Base-by-base conservation (phyloP, 2,888 invertebrate species). In the Ctenicera cuprea region DNA sequence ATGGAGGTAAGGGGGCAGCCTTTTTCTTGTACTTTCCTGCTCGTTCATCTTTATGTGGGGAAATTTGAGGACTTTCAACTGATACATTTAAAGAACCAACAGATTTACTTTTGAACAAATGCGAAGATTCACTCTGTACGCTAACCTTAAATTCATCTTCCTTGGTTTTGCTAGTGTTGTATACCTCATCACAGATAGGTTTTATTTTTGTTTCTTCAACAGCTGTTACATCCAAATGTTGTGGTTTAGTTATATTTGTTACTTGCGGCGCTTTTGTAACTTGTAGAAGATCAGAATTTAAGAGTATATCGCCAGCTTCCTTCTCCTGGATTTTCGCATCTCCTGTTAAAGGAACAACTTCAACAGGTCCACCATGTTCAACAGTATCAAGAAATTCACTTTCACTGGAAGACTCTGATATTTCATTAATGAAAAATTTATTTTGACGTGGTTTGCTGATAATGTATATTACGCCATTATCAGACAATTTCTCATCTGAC, bases 1-100 rank as follows among this genome's bases (percentile, higher is more conserved):
- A 69, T 26, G 89, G 89, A 9, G 85, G 88, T 74, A 82, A 85
- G 0, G 90, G 90, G 0, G 90, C 90, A 20, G 86, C 85, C 76
- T 86, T 88, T 81, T 90, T 90, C 71, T 89, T 83, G 77, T 90
- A 90, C 79, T 86, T 88, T 8, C 90, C 90, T 0, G 88, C 88
- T 41, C 89, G 84, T 57, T 71, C 77, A 7, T 80, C 79, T 61
- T 33, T 20, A 26, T 38, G 45, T 48, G n/a, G 14, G 26, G 45
- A 45, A 14, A 9, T 67, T 14, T 22, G 7, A 20, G 33, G 38
- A 12, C 12, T 12, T 22, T 37, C 52, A 5, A 26, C 20, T 4
- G 33, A 8, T n/a, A 59, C 5, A 45, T 33, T 67, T 54, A 67
- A 20, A 30, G 67, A 57, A 33, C 45, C 59, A 43, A 61, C 16